Base-by-base conservation (phyloP, 2,888 invertebrate genomes). In the Diarsia brunnea region DNA sequence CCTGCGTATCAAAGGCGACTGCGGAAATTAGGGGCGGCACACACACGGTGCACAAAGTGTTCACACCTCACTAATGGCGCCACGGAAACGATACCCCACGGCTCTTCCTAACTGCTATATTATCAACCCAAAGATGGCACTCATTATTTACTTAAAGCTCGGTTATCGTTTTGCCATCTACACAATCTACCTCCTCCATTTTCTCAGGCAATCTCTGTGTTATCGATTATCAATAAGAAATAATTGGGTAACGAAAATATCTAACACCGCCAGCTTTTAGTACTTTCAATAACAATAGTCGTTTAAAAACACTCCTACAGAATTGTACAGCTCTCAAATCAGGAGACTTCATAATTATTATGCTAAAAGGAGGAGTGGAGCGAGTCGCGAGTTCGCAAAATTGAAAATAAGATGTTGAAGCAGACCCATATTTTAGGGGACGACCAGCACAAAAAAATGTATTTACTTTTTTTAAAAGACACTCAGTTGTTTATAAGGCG, bases 401-500 rank as follows among this genome's bases (percentile, higher is more conserved):
- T 84, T 79, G 77, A 75, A 87, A 87, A 81, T 83, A 87, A 81
- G 75, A 86, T 75, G 76, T 79, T 77, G 75, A 82, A 82, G 66
- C 11, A 75, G 67, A 58, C 74, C 75, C 70, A 87, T 86, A 84
- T 87, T 84, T 88, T 75, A 81, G 71, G 78, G 76, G 75, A 74
- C 75, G 24, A 43, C 63, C 49, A 60, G 73, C 76, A 73, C 78
- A 86, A 82, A 87, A 83, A 80, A 88, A 80, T 82, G 60, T 88
- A 84, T 86, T 80, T 86, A 88, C 86, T 86, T 82, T 87, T 84
- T 84, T 86, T 58, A 86, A 88, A 89, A 89, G 86, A 88, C 84
- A 87, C 87, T 86, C 89, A 85, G 90, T 89, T 92, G 92, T 94
- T 94, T 93, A 93, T 93, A 92, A 91, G 91, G 85, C 91, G 90